phyloP scores from a whole-genome alignment of 2,113 vertebrate genomes.

The Ciconia maguari region DNA sequence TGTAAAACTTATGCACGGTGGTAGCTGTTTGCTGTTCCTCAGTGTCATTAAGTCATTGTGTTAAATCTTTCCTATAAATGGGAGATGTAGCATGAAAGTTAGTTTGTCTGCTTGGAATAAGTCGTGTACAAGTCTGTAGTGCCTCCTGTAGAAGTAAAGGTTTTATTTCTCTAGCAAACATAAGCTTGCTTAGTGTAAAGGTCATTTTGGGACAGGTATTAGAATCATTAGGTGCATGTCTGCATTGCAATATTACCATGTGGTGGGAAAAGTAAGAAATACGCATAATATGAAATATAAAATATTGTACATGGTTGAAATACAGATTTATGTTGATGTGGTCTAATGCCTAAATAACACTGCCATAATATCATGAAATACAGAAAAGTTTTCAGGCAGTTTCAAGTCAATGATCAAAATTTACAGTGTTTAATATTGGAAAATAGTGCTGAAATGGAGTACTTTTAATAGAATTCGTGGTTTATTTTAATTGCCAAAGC shows the following conservation, averaged over 20 bases:
- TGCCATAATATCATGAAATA: fast-evolving
- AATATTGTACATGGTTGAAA: neutral
- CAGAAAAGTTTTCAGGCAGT: neutral
- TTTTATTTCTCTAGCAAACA: neutral
- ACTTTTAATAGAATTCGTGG: neutral
- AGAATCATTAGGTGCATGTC: neutral
- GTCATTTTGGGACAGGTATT: neutral
- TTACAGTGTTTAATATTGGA: neutral
- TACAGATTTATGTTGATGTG: neutral
- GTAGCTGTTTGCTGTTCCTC: neutral
- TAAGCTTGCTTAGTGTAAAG: neutral
- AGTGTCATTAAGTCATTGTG: neutral
- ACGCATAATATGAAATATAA: neutral
- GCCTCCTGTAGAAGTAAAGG: neutral
- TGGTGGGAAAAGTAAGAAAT: neutral
- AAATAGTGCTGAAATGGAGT: neutral
- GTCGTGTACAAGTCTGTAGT: neutral
- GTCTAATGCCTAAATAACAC: neutral
- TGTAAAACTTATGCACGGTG: too few species aligned
- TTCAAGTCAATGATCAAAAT: neutral
- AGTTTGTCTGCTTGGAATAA: neutral
- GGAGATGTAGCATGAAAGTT: neutral
- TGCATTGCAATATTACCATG: neutral
- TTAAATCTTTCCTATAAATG: neutral
- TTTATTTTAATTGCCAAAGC: neutral